phyloP scores from a whole-genome alignment of 2,797 vertebrate species.

The Sandelia bainsii region DNA sequence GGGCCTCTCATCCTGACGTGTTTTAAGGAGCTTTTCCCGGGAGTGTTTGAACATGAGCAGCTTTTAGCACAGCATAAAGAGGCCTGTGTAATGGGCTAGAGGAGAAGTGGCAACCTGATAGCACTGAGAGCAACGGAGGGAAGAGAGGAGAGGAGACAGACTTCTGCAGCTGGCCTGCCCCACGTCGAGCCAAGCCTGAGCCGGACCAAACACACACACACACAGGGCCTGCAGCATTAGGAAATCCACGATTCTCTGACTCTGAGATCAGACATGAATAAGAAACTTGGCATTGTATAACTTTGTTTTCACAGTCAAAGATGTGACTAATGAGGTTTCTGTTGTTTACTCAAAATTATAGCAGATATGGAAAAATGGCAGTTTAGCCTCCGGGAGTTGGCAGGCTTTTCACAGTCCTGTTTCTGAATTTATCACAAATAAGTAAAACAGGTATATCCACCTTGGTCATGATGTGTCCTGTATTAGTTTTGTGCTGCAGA shows the following conservation, averaged over 20 bases:
- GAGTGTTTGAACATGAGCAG: conserved; percentile 87
- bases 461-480: conserved; percentile 23
- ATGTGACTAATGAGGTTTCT: conserved; percentile 47
- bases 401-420: neutral
- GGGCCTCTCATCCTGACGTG: conserved; percentile 82
- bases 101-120: conserved; percentile 83
- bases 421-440: conserved; percentile 11
- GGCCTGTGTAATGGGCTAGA: conserved; percentile 84
- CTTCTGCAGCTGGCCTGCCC: conserved; percentile 78
- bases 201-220: conserved; percentile 37
- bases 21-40: conserved; percentile 84
- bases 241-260: conserved; percentile 65
- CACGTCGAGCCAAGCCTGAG: conserved; percentile 40
- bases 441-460: conserved; percentile 42
- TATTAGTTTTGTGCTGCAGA: conserved; percentile 50
- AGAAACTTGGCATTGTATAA: conserved; percentile 33
- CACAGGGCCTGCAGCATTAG: conserved; percentile 33
- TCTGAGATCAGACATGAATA: conserved; percentile 58
- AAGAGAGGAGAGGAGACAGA: conserved; percentile 70
- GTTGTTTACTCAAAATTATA: conserved; percentile 41
- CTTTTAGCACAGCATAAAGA: conserved; percentile 88
- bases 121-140: conserved; percentile 76
- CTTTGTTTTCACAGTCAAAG: conserved; percentile 56
- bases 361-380: conserved; percentile 16
- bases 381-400: conserved; percentile 24